Base-by-base conservation (phyloP, 1,140 invertebrate species). In the Thereuonema tuberculata region DNA sequence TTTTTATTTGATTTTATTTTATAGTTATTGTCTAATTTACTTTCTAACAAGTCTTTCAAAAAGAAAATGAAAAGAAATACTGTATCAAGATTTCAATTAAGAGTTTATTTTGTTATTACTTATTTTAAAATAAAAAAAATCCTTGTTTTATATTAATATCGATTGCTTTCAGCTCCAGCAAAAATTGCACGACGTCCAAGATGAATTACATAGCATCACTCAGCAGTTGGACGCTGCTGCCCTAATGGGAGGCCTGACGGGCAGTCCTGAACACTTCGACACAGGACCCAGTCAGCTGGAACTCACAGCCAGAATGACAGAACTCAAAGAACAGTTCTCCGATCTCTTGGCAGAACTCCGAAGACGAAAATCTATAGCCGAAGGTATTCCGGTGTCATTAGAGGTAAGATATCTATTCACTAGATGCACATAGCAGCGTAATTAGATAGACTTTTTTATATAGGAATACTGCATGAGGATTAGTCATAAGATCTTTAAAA, bases 311-410 rank as follows among this genome's bases (percentile, higher is more conserved):
- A 68, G 71, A 28, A 71, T 78, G 5, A 76, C 76, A 56, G 66
- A 70, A 15, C 70, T 80, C 1, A 78, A 78, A 66, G 75, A 74
- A 48, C 76, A 79, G 61, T 79, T 77, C 60, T 72, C 75, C 1
- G 72, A 79, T 61, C 65, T 79, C 3, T 68, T 80, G 58, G 68
- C 75, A 21, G 77, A 79, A 60, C 66, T 79, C 47, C 64, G 77
- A 20, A 68, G 75, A 31, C 66, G 75, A 47, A 73, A 74, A 49
- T 75, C 76, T 2, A 69, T 74, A 17, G 74, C 74, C 1, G 70
- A 73, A 20, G 69, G 72, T n/a, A 66, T 59, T 24, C 43, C 61
- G 14, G 17, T 68, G 12, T 49, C 66, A 28, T 65, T 64, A 28
- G 68, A 70, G 49, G 70, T 70, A 59, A 61, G 61, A n/a, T n/a